Evolutionary conservation across 2,888 invertebrate species (phyloP).

Genomic region (Dryococelus australis): DNA sequence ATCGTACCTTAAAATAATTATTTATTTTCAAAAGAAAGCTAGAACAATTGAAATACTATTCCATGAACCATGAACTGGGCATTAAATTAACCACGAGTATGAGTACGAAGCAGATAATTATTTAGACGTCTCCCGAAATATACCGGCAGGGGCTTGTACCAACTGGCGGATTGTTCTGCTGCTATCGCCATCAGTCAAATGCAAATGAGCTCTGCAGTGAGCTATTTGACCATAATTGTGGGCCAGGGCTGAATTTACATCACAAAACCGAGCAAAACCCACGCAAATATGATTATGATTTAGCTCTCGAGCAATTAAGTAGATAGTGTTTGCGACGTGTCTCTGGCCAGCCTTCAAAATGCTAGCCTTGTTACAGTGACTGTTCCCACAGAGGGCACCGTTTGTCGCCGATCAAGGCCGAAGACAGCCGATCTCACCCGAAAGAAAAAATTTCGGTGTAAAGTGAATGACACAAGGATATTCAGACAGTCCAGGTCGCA

Average conservation of each 20-base stretch:
- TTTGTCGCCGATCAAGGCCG: not conserved
- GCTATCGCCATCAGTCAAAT: slow-evolving; percentile 10
- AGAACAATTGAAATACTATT: too few species aligned
- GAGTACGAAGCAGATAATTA: not conserved
- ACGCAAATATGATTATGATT: slow-evolving; percentile 1
- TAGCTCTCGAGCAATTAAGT: not conserved
- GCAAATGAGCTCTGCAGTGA: not conserved
- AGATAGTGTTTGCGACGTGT: not conserved
- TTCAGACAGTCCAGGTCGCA: too few species aligned
- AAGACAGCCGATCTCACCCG: not conserved
- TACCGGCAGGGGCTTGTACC: not conserved
- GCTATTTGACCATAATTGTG: not conserved
- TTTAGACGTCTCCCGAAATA: not conserved
- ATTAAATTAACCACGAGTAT: not conserved
- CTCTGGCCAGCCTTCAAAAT: not conserved
- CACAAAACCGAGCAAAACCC: not conserved
- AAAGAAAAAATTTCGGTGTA: too few species aligned
- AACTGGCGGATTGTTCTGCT: not conserved
- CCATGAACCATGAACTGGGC: too few species aligned
- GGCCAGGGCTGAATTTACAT: not conserved
- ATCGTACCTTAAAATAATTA: too few species aligned
- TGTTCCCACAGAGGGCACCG: not conserved
- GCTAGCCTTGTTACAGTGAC: not conserved
- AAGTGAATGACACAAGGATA: too few species aligned
- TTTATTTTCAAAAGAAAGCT: too few species aligned